Conservation (phyloP, 2,797 vertebrate species). For the Peromyscus eremicus region DNA sequence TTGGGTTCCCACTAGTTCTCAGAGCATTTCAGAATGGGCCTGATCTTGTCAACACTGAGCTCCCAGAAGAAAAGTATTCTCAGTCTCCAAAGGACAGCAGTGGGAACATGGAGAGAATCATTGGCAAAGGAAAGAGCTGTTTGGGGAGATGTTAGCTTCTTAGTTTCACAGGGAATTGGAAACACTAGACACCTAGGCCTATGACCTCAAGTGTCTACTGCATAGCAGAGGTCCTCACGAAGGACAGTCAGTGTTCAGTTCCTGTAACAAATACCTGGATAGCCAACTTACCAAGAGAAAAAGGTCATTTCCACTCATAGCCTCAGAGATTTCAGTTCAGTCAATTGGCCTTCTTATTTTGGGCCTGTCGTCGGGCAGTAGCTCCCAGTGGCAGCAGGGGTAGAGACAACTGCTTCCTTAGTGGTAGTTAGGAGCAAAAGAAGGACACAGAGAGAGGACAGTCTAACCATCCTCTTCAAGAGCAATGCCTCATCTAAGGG, state of each 20-base stretch:
- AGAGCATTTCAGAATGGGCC: background rate
- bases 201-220: fast-evolving
- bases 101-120: background rate
- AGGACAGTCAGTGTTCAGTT: background rate
- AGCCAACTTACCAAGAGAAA: background rate
- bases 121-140: background rate
- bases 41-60: background rate
- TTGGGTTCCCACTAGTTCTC: background rate
- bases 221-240: background rate
- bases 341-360: background rate
- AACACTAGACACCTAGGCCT: background rate
- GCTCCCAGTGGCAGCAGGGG: background rate
- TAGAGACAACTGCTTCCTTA: background rate
- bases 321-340: background rate
- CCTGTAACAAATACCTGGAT: background rate
- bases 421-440: background rate
- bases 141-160: background rate
- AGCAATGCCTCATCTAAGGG: background rate
- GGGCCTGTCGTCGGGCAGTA: background rate
- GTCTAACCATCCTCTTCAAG: background rate
- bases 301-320: background rate
- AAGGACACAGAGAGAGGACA: background rate
- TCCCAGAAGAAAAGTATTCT: background rate
- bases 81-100: background rate
- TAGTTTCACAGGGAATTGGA: background rate